These are phyloP conservation scores for Choristoneura fumiferana DNA, from an alignment of 1,140 invertebrate genomes.

Conservation along the genomic window DNA sequence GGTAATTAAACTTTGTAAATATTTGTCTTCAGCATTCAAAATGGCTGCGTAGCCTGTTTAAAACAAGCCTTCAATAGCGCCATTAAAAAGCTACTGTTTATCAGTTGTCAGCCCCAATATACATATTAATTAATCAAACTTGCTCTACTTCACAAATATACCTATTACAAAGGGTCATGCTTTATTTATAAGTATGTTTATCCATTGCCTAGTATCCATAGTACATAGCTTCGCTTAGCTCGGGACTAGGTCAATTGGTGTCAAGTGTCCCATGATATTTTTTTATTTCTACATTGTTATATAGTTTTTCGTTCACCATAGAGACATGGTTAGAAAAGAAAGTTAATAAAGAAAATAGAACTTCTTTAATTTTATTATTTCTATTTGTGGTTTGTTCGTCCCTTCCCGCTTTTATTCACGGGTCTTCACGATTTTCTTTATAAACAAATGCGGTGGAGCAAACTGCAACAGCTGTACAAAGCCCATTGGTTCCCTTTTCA, in stretches of 20 bases:
- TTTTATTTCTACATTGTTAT: too few species aligned
- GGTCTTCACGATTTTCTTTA: conserved; percentile 9
- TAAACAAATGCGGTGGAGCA: conserved; percentile 17
- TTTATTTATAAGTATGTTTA: too few species aligned
- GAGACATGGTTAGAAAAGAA: background rate
- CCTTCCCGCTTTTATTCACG: conserved; percentile 5
- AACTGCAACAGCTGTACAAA: conserved; percentile 10
- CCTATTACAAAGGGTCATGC: too few species aligned
- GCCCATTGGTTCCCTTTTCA: background rate
- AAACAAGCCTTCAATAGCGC: conserved; percentile 31
- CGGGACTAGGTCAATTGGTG: too few species aligned
- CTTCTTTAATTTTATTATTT: conserved; percentile 1
- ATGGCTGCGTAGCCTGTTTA: conserved; percentile 23
- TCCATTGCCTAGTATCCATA: too few species aligned
- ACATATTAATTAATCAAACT: too few species aligned
- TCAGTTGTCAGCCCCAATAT: background rate
- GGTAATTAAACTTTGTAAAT: conserved; percentile 28
- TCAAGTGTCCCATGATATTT: too few species aligned
- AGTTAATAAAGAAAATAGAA: background rate
- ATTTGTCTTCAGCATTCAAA: conserved; percentile 28
- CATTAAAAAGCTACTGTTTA: conserved; percentile 37
- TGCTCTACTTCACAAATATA: too few species aligned
- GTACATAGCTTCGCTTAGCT: too few species aligned
- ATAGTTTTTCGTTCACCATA: too few species aligned
- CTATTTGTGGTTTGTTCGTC: conserved; percentile 2